Evolutionary conservation across 1,140 invertebrate genomes (phyloP), one percentile per base, ranked within the genome.

Genomic region (Plodia interpunctella): DNA sequence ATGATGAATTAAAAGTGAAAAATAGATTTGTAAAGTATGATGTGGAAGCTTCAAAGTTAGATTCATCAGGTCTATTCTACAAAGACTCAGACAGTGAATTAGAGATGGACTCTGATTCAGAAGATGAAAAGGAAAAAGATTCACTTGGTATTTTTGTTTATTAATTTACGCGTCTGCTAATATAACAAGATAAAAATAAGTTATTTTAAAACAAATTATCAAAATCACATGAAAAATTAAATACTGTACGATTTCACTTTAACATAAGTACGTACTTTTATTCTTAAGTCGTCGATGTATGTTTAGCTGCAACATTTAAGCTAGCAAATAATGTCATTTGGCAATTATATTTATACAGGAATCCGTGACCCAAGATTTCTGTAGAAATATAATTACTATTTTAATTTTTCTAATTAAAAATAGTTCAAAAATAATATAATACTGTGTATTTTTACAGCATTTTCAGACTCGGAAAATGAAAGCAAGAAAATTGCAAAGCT

Each of bases 21-120:
- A 81, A 88, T 0, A 94, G 93, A 76, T 92, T 83, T 78, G 72
- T 91, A 10, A 92, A 87, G 65, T 96, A 95, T 83, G 91, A 94
- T 59, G 94, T 94, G 72, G 94, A 94, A 49, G 78, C 90, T 52
- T 90, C 92, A 15, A 92, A 93, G 70, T 85, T 96, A 30, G 94
- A 96, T 73, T 94, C 93, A 60, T 93, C 94, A 58, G 94, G 94
- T 15, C 86, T 93, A 52, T 96, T 92, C 82, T 94, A 95, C 66
- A 94, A 94, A 79, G 92, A 94, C 74, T 93, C 93, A 9, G 93
- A 95, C 60, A 95, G 94, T 66, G 93, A 94, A 69, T 64, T 91
- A 11, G 94, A 94, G 82, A 90, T 92, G 88, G 90, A 92, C 69
- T 85, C 82, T 30, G 90, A 92, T 69, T 91, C 91, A 15, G 91